phyloP scores from a whole-genome alignment of 2,888 invertebrate species.

The Coelogynopora nodosa region DNA sequence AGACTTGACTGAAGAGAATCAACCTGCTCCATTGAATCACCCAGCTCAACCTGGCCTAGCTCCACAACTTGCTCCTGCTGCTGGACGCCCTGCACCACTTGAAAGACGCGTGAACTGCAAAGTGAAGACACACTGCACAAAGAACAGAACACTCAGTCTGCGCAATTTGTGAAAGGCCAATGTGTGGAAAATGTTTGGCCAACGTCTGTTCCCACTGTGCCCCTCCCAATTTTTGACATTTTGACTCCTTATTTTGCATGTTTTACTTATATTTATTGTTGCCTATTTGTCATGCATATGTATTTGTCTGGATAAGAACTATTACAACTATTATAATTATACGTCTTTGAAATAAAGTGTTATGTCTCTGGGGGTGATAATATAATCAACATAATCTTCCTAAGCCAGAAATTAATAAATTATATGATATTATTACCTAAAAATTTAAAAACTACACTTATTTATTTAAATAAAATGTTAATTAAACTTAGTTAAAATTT shows the following conservation, averaged over 20 bases:
- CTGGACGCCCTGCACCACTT: slow-evolving; percentile 20
- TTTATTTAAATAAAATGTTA: too few species aligned
- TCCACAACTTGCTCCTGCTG: not conserved
- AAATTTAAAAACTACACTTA: not conserved
- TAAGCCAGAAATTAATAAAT: not conserved
- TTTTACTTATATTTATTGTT: not conserved
- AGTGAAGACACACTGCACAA: slow-evolving; percentile 3
- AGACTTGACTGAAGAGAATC: slow-evolving; percentile 22
- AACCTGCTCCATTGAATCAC: not conserved
- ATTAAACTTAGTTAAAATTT: too few species aligned
- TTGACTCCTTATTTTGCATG: not conserved
- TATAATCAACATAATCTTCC: not conserved
- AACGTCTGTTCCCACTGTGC: not conserved
- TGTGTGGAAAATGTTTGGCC: not conserved
- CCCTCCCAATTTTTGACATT: not conserved
- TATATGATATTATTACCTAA: not conserved
- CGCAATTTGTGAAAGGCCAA: not conserved
- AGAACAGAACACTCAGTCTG: slow-evolving; percentile 12
- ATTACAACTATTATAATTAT: not conserved
- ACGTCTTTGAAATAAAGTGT: not conserved
- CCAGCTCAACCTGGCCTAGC: slow-evolving; percentile 20
- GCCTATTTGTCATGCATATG: not conserved
- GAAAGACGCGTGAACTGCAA: slow-evolving; percentile 4
- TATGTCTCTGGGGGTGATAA: not conserved
- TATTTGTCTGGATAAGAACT: not conserved